These are phyloP conservation scores for Neocrepidodera transversa DNA, from an alignment of 2,888 invertebrate species.

Conservation along the genomic window DNA sequence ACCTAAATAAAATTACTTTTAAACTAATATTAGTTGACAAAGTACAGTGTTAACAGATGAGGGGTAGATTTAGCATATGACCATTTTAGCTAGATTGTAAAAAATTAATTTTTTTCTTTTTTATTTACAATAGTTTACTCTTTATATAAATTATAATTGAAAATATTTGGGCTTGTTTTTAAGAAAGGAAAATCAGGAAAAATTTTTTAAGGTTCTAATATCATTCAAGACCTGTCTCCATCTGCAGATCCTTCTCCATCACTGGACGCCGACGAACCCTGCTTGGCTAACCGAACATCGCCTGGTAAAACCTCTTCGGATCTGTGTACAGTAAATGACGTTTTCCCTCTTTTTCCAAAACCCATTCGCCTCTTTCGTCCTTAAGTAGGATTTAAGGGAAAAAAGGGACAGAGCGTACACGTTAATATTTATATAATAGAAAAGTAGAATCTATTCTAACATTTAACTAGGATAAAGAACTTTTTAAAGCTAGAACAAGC, in stretches of 20 bases:
- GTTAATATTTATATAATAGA: constrained; percentile 40
- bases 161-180: no score
- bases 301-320: constrained; percentile 97
- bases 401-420: constrained; percentile 47
- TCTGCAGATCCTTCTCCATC: constrained; percentile 86
- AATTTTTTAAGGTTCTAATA: no score
- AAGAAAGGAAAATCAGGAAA: no score
- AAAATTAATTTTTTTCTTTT: no score
- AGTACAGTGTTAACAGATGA: no score
- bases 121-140: no score
- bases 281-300: constrained; percentile 74
- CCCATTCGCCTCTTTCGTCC: constrained; percentile 94
- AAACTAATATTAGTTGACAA: no score
- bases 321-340: constrained; percentile 96
- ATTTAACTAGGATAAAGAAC: constrained; percentile 13
- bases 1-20: no score
- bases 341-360: constrained; percentile 94
- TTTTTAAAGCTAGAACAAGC: constrained; percentile 15
- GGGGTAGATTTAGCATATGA: no score
- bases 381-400: constrained; percentile 51
- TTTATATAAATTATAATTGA: no score
- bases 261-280: constrained; percentile 92
- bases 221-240: constrained; percentile 78
- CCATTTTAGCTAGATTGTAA: no score
- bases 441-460: constrained; percentile 47